Conservation (phyloP, 2,888 invertebrate species). For the Sclerodermus sp. region DNA sequence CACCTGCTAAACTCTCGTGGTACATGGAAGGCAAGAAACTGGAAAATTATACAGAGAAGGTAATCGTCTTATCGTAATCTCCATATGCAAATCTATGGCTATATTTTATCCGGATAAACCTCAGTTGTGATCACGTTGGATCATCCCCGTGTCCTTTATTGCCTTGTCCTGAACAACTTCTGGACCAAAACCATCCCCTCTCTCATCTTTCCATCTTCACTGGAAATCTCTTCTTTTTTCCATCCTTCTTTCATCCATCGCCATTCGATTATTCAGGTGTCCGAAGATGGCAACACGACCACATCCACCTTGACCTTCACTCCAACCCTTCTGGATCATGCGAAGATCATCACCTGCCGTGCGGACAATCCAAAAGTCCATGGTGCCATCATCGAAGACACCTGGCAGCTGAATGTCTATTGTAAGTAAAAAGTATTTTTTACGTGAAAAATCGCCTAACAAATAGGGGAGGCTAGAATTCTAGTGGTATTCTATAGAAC, state of each 20-base stretch:
- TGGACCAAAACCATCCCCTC: too few relatives aligned
- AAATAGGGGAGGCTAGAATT: too few relatives aligned
- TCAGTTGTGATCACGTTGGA: too few relatives aligned
- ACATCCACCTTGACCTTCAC: slow-evolving; percentile 75
- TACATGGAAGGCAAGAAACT: slow-evolving; percentile 76
- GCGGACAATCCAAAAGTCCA: slow-evolving; percentile 77
- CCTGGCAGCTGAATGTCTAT: slow-evolving; percentile 80
- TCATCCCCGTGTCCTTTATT: too few relatives aligned
- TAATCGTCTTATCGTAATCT: slow-evolving; percentile 37
- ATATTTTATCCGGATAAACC: too few relatives aligned
- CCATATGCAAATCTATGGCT: not conserved
- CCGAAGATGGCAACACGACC: slow-evolving; percentile 80
- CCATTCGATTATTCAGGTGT: slow-evolving; percentile 63
- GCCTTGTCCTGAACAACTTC: too few relatives aligned
- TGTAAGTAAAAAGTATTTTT: slow-evolving; percentile 76
- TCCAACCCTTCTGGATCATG: slow-evolving; percentile 78
- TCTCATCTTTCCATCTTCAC: too few relatives aligned
- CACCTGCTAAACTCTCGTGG: slow-evolving; percentile 85
- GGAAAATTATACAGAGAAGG: slow-evolving; percentile 61
- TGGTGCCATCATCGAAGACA: slow-evolving; percentile 74
- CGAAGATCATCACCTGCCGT: slow-evolving; percentile 76
- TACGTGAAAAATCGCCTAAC: not conserved
- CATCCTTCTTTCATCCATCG: too few relatives aligned
- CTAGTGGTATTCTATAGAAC: too few relatives aligned
- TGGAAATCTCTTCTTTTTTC: too few relatives aligned